A percentile compares a stretch with the other conserved stretches of the same genome.
Evolutionary conservation across 2,888 invertebrate species (phyloP).

Genomic region (Diaprepes abbreviatus): DNA sequence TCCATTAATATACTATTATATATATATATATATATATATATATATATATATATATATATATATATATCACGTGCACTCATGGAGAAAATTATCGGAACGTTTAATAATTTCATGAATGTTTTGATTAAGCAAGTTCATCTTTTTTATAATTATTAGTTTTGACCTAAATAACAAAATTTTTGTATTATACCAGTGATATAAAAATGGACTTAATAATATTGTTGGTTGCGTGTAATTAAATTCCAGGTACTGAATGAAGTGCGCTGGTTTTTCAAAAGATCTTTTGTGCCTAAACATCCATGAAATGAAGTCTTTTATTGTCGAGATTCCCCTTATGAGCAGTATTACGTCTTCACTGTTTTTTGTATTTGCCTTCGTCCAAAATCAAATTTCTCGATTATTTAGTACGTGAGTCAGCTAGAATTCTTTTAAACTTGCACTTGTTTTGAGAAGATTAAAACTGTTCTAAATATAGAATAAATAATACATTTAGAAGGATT

Average conservation of each 20-base stretch:
- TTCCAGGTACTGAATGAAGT: conserved; percentile 58
- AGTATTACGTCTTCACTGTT: conserved; percentile 55
- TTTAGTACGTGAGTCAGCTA: conserved; percentile 60
- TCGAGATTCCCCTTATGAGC: conserved; percentile 54
- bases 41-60: too few relatives aligned
- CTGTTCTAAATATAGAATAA: neutral
- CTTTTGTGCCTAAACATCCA: conserved; percentile 60
- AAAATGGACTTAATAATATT: conserved; percentile 55
- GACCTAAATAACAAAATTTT: conserved; percentile 7
- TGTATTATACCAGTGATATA: conserved; percentile 45
- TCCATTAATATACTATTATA: too few relatives aligned
- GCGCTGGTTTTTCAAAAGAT: conserved; percentile 55
- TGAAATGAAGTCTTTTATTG: conserved; percentile 66
- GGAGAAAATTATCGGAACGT: too few relatives aligned
- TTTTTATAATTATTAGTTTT: neutral
- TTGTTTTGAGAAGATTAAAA: conserved; percentile 22
- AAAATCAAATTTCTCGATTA: conserved; percentile 61
- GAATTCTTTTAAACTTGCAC: conserved; percentile 41
- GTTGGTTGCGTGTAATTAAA: conserved; percentile 61
- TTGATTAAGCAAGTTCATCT: too few relatives aligned
- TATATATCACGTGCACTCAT: too few relatives aligned
- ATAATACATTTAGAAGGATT: neutral
- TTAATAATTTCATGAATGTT: too few relatives aligned
- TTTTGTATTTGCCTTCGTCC: conserved; percentile 61
- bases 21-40: too few relatives aligned